phyloP scores from a whole-genome alignment of 2,888 invertebrate genomes.

The Onchidella celtica region DNA sequence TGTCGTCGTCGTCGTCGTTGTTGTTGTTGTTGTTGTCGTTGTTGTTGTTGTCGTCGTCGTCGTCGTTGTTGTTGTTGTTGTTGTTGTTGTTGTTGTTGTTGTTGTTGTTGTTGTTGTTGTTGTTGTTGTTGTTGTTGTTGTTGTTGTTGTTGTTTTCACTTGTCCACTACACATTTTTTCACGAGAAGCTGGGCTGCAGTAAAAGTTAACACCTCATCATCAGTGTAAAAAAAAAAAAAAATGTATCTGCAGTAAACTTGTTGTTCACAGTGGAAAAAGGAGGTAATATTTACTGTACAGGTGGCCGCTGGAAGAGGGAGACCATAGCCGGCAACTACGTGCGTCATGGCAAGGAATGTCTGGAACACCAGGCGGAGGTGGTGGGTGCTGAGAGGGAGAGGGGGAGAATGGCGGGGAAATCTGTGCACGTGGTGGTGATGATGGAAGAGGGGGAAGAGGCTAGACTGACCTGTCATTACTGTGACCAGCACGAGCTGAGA shows the following conservation, averaged over 20 bases:
- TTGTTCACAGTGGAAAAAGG: background rate
- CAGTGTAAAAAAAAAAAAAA: background rate
- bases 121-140: conserved; percentile 1
- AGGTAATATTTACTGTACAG: no score
- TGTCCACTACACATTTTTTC: background rate
- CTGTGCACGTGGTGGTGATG: conserved; percentile 34
- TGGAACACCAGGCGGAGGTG: conserved; percentile 6
- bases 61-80: background rate
- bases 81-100: background rate
- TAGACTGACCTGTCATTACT: conserved; percentile 47
- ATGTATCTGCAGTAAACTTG: background rate
- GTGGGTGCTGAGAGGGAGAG: conserved; percentile 26
- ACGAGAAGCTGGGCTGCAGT: no score
- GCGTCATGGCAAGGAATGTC: conserved; percentile 17
- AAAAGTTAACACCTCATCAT: background rate
- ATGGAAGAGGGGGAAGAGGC: conserved; percentile 38
- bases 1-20: background rate
- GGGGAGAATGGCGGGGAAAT: conserved; percentile 22
- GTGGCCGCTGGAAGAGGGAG: background rate
- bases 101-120: conserved; percentile 1
- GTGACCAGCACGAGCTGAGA: background rate
- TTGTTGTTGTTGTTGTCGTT: background rate
- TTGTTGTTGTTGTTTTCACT: no score
- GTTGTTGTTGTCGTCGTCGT: background rate
- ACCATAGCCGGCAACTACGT: conserved; percentile 12